Evolutionary conservation across 2,113 vertebrate species (phyloP), one percentile per base, ranked within the genome.

Genomic region (Pogona vitticeps): DNA sequence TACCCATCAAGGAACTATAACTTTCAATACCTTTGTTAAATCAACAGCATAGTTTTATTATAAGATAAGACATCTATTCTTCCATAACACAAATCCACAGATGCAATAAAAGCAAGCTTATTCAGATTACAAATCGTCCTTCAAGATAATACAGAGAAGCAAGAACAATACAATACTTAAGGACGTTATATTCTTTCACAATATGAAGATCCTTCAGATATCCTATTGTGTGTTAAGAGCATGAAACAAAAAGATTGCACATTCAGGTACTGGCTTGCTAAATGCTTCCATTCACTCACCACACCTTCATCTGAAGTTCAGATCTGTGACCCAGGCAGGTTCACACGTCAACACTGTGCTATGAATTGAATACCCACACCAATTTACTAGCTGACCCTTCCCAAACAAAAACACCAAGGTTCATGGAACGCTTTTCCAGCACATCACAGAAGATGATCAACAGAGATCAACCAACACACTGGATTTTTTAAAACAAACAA

Each of bases 171-270:
- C 40, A 67, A 18, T 18, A 28, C 59, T 61, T n/a, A 28, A 18
- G 65, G 21, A 31, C 46, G 33, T 42, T 76, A 76, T 71, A 56
- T 58, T 36, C 46, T 9, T 58, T 65, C 58, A 84, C 58, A 73
- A 83, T 61, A 61, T 33, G 76, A 23, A 84, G 58, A 84, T 84
- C 28, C 72, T 84, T 76, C 72, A 84, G 71, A 76, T 31, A 76
- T 33, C 28, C 83, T 84, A 46, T 23, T 63, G 38, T 12, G 38
- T 38, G 26, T 63, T 26, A 63, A 23, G 40, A 58, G 17, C 33
- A 17, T 14, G 18, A 20, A 9, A 20, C 31, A 52, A n/a, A n/a
- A 36, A 15, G 9, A 81, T 46, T 18, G 6, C 52, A 5, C 10
- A 52, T 14, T 38, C 31, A 70, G 42, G 15, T 70, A 33, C 42